Evolutionary conservation across 2,113 vertebrate species (phyloP), one percentile per base, ranked within the genome.

Genomic region (Gila orcuttii): DNA sequence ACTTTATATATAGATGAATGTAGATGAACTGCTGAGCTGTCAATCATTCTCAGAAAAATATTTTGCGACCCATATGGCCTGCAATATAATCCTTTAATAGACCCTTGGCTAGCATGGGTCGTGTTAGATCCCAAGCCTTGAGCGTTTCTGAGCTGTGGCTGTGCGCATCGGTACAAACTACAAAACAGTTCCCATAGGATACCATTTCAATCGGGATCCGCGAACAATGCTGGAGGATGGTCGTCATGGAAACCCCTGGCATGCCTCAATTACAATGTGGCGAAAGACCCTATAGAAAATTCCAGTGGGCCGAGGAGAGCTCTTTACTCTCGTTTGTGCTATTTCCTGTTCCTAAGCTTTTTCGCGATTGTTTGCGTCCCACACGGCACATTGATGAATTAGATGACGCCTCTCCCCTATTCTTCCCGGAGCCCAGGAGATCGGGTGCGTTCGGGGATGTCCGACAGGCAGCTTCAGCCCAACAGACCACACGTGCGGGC

Each of bases 161-260:
- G 89, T 89, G 90, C 91, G 90, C 92, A 91, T 92, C 89, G 79
- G 23, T 88, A 89, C 91, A 87, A 25, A 84, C 74, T 91, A 91
- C 90, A 91, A 92, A 93, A 92, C 91, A 62, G 68, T 50, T 92
- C 94, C 93, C 89, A 21, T 90, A 93, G 92, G 93, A 93, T 91
- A 90, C 91, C 93, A 92, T 93, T 90, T 94, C 93, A 93, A 91
- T 94, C 92, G 92, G 87, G 82, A 92, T 81, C 86, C 87, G 85
- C 86, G 55, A 23, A 66, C 69, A 88, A 83, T 89, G 93, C 92
- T 93, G 92, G 93, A 85, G 83, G 79, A 82, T 68, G 92, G 93
- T 94, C 91, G 93, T 94, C 94, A 94, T 92, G 89, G 92, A 93
- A 95, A 93, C 93, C 90, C 86, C 89, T 90, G 85, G 86, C 74